Conservation (phyloP, 2,888 invertebrate genomes). For the Taenaris catops region DNA sequence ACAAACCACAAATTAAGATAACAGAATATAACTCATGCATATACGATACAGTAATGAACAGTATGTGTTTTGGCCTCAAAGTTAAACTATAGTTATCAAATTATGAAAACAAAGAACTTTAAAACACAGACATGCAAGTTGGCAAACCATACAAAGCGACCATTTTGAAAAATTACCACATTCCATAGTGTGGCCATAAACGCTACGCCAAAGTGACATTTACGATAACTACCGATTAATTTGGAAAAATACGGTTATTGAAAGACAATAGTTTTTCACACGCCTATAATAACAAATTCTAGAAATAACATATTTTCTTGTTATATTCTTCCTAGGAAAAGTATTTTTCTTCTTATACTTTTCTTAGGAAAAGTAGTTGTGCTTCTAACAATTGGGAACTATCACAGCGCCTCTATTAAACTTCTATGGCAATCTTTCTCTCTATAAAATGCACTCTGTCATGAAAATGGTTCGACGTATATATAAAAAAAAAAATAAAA, state of each 20-base stretch:
- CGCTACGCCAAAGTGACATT: constrained; percentile 48
- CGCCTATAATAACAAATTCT: not conserved
- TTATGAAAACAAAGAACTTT: constrained; percentile 75
- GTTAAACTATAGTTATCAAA: constrained; percentile 42
- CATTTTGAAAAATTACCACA: constrained; percentile 88
- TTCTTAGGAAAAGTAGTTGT: too few species aligned
- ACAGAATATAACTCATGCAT: constrained; percentile 35
- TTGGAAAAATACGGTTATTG: too few species aligned
- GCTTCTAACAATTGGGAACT: too few species aligned
- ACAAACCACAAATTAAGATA: constrained; percentile 44
- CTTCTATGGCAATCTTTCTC: too few species aligned
- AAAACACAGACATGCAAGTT: constrained; percentile 79
- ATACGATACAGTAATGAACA: constrained; percentile 36
- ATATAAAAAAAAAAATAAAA: too few species aligned
- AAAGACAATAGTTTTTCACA: too few species aligned
- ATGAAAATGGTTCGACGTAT: too few species aligned
- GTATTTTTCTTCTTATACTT: too few species aligned
- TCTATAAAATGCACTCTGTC: too few species aligned
- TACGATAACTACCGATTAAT: constrained; percentile 26
- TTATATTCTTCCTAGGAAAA: too few species aligned
- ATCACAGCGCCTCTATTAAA: too few species aligned
- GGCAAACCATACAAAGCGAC: constrained; percentile 84
- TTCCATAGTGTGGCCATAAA: constrained; percentile 77
- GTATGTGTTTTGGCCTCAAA: constrained; percentile 38
- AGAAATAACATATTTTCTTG: not conserved